A percentile compares a stretch with the other conserved stretches of the same genome.
Conservation (phyloP, 2,113 vertebrate genomes). For the Hippolais icterina region DNA sequence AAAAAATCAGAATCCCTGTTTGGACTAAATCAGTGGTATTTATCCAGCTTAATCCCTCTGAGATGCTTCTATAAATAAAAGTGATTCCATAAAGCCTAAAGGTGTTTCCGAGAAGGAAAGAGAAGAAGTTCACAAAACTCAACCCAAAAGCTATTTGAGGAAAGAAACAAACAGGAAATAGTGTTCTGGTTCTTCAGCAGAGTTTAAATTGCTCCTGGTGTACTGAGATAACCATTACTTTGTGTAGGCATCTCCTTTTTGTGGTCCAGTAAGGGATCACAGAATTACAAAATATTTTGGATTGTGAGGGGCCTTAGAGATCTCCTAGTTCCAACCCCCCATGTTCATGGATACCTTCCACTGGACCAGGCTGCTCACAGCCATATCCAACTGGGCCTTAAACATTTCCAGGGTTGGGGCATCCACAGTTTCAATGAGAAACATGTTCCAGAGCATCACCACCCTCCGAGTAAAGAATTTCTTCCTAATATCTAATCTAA, state of each 20-base stretch:
- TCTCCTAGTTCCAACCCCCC: not conserved
- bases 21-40: not conserved
- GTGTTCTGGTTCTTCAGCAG: not conserved
- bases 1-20: not conserved
- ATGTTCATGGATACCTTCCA: not conserved
- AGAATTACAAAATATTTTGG: not conserved
- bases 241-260: not conserved
- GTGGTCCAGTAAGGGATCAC: not conserved
- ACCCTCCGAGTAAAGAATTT: not conserved
- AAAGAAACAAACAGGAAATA: not conserved
- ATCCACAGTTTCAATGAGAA: not conserved
- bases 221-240: not conserved
- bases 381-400: rapidly evolving
- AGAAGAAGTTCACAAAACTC: not conserved
- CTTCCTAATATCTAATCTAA: not conserved
- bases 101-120: not conserved
- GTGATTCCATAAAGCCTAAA: not conserved
- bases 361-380: not conserved
- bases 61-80: not conserved
- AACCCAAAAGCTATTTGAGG: not conserved
- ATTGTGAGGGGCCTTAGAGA: not conserved
- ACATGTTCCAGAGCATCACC: not conserved
- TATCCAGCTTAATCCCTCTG: not conserved
- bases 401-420: not conserved
- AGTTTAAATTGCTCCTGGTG: not conserved